These are phyloP conservation scores for Catharus bicknelli DNA, from an alignment of 2,113 vertebrate genomes.

Conservation along the genomic window DNA sequence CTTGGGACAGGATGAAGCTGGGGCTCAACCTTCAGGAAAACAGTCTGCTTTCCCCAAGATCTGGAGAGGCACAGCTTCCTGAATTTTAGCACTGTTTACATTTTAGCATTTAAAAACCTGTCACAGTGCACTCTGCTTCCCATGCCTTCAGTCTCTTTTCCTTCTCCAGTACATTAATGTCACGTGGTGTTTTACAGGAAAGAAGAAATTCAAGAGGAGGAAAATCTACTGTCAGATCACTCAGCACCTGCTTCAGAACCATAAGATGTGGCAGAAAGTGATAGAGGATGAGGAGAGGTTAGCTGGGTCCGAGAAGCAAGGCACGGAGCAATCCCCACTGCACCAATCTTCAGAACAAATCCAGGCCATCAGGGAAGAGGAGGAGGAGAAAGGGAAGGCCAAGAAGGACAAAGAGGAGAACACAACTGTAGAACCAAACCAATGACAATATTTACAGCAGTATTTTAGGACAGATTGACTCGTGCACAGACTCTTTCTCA, in stretches of 20 bases:
- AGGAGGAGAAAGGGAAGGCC: constrained; percentile 82
- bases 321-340: constrained; percentile 63
- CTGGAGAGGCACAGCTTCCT: neutral
- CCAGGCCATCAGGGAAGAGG: constrained; percentile 91
- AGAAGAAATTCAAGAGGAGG: constrained; percentile 83
- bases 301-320: constrained; percentile 64
- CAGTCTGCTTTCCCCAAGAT: neutral
- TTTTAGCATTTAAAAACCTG: neutral
- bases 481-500: constrained; percentile 80
- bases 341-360: constrained; percentile 86
- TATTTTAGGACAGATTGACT: constrained; percentile 72
- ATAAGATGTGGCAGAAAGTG: constrained; percentile 98
- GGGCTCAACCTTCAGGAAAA: neutral
- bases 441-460: constrained; percentile 70
- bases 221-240: constrained; percentile 95
- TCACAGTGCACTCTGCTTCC: neutral
- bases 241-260: constrained; percentile 94
- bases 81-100: neutral
- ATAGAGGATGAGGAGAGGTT: constrained; percentile 83
- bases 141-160: neutral
- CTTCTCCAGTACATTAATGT: neutral
- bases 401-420: constrained; percentile 70
- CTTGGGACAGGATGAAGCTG: neutral
- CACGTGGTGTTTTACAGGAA: constrained; percentile 75
- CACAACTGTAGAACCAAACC: constrained; percentile 61